A percentile compares a stretch with the other conserved stretches of the same genome.
phyloP scores from a whole-genome alignment of 2,113 vertebrate species.

The Mandrillus leucophaeus region DNA sequence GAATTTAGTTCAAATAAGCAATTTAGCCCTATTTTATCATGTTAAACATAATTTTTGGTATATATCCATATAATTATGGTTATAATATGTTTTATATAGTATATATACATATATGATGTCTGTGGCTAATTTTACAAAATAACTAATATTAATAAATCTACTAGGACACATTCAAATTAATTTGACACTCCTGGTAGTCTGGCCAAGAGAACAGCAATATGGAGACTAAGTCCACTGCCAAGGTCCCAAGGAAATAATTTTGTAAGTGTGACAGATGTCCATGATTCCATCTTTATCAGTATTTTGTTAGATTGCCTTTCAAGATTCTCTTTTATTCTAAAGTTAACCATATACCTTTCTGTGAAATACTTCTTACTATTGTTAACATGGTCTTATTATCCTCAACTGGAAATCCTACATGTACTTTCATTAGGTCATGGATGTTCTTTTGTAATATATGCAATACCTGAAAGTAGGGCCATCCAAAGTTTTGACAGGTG shows the following conservation, averaged over 20 bases:
- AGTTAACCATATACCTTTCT: background rate
- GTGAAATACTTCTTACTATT: background rate
- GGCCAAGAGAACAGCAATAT: background rate
- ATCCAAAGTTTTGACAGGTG: slow-evolving; percentile 63
- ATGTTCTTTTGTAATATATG: background rate
- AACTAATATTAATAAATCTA: background rate
- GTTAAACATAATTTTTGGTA: background rate
- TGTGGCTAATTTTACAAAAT: background rate
- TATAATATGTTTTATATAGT: background rate
- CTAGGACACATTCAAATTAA: background rate
- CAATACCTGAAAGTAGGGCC: slow-evolving; percentile 58
- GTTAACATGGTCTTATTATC: background rate
- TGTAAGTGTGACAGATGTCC: background rate
- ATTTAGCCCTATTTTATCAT: background rate
- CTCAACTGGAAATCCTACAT: background rate
- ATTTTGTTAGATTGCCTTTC: background rate
- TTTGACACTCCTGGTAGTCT: background rate
- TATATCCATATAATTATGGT: background rate
- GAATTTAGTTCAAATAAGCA: background rate
- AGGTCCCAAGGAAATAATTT: background rate
- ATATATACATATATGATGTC: background rate
- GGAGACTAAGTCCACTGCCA: background rate
- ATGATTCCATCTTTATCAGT: background rate
- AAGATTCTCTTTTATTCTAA: background rate
- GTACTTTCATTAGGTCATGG: background rate